Base-by-base conservation (phyloP, 2,113 vertebrate genomes). In the Glareola pratincola region DNA sequence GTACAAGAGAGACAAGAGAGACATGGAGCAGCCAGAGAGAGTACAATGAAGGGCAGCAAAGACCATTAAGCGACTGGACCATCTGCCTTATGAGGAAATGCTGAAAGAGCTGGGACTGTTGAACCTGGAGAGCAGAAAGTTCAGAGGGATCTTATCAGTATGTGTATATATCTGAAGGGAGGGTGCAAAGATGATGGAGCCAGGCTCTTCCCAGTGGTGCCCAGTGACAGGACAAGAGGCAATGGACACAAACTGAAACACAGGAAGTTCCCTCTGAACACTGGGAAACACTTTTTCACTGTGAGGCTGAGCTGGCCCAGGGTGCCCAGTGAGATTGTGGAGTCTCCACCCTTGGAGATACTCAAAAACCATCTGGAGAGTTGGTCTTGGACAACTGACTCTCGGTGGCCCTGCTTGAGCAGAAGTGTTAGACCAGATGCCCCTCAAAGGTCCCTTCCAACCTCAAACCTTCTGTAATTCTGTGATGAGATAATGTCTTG, bases 271-370 rank as follows among this genome's bases (percentile, higher is more conserved):
- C 32, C 12, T 84, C 23, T 54, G 15, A 81, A 63, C 15, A 56
- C 0, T 2, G 4, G 36, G 43, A 71, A 92, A 48, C 4, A 27
- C 6, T 53, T 74, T 76, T 56, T 47, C 24, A 17, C 14, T 34
- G 20, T 48, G 20, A 62, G 0, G 0, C 34, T 2, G 12, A 87
- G 12, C 13, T 32, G 47, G 12, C 23, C n/a, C 14, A 57, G 30
- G 24, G 22, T 64, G 15, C 14, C n/a, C 69, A 76, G 27, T 18
- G 6, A 27, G 2, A 2, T 5, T 45, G 11, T 68, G 24, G 22
- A 50, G 6, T 22, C 9, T 50, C 29, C 11, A 11, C 34, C 29
- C n/a, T 8, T 23, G 47, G 14, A 36, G 5, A 20, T 29, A 62
- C 11, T 85, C 14, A 41, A 32, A 56, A 56, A 17, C 8, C 2